A percentile compares a stretch with the other conserved stretches of the same genome.
Evolutionary conservation across 2,888 invertebrate genomes (phyloP).

Genomic region (Lathronympha strigana): DNA sequence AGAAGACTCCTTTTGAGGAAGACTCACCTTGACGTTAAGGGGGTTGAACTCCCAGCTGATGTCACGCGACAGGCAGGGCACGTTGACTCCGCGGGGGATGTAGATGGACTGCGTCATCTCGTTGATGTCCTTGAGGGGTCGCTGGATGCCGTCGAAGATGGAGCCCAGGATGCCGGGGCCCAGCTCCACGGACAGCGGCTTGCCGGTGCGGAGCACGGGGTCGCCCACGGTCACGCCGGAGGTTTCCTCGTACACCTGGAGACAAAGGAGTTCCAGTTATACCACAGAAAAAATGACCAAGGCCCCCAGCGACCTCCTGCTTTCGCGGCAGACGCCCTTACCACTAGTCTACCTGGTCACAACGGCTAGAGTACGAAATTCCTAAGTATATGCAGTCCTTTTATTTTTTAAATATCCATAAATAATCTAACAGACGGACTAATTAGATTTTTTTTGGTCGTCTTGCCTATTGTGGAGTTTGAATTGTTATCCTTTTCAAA

Average conservation of each 20-base stretch:
- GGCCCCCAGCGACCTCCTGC: too few relatives aligned
- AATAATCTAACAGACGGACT: too few relatives aligned
- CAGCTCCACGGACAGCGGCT: slow-evolving; percentile 98
- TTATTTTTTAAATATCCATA: too few relatives aligned
- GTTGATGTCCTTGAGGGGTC: slow-evolving; percentile 98
- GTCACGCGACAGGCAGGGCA: slow-evolving; percentile 93
- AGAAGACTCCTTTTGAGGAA: too few relatives aligned
- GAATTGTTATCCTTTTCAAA: too few relatives aligned
- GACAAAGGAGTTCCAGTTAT: neutral
- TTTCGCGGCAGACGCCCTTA: too few relatives aligned
- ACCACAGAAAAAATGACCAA: too few relatives aligned
- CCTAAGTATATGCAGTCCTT: too few relatives aligned
- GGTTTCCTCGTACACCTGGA: slow-evolving; percentile 94
- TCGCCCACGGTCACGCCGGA: slow-evolving; percentile 99
- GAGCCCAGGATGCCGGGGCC: slow-evolving; percentile 99
- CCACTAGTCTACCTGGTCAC: too few relatives aligned
- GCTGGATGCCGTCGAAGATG: slow-evolving; percentile 99
- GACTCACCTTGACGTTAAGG: slow-evolving; percentile 87
- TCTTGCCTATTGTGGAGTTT: too few relatives aligned
- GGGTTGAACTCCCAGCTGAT: slow-evolving; percentile 97
- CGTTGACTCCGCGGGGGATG: slow-evolving; percentile 99
- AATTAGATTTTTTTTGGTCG: too few relatives aligned
- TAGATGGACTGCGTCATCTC: slow-evolving; percentile 98
- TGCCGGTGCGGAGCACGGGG: slow-evolving; percentile 99
- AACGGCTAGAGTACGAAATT: too few relatives aligned